A percentile compares a stretch with the other conserved stretches of the same genome.
Evolutionary conservation across 1,140 invertebrate species (phyloP).

Genomic region (Planococcus citri): DNA sequence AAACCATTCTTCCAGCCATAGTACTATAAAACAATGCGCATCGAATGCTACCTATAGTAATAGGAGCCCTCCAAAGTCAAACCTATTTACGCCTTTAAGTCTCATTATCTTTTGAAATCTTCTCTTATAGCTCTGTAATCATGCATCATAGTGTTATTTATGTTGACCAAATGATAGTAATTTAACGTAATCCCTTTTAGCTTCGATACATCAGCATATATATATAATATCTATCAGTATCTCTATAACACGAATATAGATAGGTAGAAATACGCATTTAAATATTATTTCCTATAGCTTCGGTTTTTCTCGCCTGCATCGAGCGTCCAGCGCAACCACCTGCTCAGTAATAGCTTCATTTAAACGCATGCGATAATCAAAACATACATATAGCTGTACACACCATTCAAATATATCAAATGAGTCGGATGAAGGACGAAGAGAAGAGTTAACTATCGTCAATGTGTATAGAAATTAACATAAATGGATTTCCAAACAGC

Average conservation of each 20-base stretch:
- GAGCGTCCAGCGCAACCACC: not conserved
- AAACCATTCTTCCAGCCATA: too few species aligned
- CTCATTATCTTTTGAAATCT: not conserved
- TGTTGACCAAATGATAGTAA: not conserved
- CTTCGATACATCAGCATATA: not conserved
- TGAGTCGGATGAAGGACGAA: too few species aligned
- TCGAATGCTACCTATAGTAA: not conserved
- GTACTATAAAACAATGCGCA: too few species aligned
- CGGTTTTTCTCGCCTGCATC: not conserved
- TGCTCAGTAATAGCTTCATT: conserved; percentile 7
- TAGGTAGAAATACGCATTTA: not conserved
- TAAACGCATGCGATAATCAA: too few species aligned
- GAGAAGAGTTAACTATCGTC: too few species aligned
- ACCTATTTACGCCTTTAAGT: not conserved
- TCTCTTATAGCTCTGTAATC: not conserved
- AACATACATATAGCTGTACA: too few species aligned
- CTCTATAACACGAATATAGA: too few species aligned
- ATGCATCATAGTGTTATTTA: too few species aligned
- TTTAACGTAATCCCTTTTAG: not conserved
- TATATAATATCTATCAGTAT: too few species aligned
- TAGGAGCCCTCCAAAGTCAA: not conserved
- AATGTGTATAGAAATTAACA: too few species aligned
- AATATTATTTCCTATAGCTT: not conserved
- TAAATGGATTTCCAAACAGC: too few species aligned
- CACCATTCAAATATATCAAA: too few species aligned